phyloP scores from a whole-genome alignment of 2,888 invertebrate genomes.

The Hirudinaria manillensis region DNA sequence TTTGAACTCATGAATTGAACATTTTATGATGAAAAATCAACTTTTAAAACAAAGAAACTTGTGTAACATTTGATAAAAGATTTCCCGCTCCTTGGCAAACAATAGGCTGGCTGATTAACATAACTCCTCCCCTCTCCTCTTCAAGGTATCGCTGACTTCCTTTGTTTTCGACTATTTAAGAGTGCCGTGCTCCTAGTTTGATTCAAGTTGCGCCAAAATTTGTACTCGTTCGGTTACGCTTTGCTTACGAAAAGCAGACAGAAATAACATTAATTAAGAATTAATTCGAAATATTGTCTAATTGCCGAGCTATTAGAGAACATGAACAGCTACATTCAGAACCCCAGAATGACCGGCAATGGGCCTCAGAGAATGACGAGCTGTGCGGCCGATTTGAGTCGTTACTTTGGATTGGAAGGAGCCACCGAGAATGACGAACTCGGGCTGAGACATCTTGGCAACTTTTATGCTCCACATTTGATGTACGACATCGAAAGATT shows the following conservation, averaged over 20 bases:
- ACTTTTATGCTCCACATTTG: conserved; percentile 34
- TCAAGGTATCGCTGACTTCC: conserved; percentile 5
- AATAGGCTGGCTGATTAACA: conserved; percentile 12
- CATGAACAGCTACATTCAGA: conserved; percentile 1
- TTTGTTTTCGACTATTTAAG: conserved; percentile 15
- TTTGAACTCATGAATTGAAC: too few species aligned
- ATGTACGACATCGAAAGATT: conserved; percentile 32
- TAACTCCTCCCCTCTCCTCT: conserved; percentile 10
- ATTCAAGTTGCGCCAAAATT: conserved; percentile 3
- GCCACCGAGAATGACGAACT: conserved; percentile 27
- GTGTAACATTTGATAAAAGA: conserved; percentile 3
- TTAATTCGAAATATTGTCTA: neutral
- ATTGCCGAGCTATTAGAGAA: neutral
- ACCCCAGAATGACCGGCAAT: neutral
- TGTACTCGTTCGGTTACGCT: neutral
- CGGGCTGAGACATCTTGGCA: conserved; percentile 27
- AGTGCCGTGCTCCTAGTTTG: neutral
- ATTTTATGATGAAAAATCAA: too few species aligned
- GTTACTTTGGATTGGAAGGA: conserved; percentile 17
- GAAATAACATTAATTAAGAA: neutral
- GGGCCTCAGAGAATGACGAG: neutral
- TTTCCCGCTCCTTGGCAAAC: neutral
- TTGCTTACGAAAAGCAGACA: neutral
- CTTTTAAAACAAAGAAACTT: neutral
- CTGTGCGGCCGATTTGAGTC: neutral